Evolutionary conservation across 2,888 invertebrate species (phyloP).

Genomic region (Tipula lateralis): DNA sequence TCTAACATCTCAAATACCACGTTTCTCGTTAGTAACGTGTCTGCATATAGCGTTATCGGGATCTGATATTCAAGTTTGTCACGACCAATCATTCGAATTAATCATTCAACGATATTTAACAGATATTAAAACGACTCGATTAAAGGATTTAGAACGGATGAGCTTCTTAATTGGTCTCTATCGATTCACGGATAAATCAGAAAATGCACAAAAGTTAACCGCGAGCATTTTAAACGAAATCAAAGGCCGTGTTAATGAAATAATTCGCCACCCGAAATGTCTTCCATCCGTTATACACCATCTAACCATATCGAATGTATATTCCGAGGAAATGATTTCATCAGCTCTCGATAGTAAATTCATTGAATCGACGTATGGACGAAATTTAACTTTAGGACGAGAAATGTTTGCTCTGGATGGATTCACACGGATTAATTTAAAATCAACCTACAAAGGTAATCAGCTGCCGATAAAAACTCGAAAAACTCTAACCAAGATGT

Average conservation of each 20-base stretch:
- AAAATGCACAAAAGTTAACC: slow-evolving; percentile 50
- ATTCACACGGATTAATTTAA: slow-evolving; percentile 47
- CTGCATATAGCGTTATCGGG: slow-evolving; percentile 63
- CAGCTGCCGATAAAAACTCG: slow-evolving; percentile 51
- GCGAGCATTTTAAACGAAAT: slow-evolving; percentile 51
- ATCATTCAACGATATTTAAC: slow-evolving; percentile 54
- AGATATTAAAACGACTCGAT: slow-evolving; percentile 51
- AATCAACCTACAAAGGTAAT: slow-evolving; percentile 51
- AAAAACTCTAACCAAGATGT: slow-evolving; percentile 55
- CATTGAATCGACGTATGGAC: slow-evolving; percentile 54
- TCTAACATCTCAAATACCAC: slow-evolving; percentile 54
- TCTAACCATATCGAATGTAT: slow-evolving; percentile 54
- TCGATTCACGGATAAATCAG: slow-evolving; percentile 54
- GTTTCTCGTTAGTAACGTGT: slow-evolving; percentile 58
- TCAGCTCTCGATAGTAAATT: slow-evolving; percentile 56
- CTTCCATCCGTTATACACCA: slow-evolving; percentile 59
- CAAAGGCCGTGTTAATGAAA: slow-evolving; percentile 55
- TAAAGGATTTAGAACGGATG: slow-evolving; percentile 74
- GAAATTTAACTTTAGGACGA: slow-evolving; percentile 50
- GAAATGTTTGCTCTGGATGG: slow-evolving; percentile 62
- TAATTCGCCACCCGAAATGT: slow-evolving; percentile 55
- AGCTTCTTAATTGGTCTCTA: slow-evolving; percentile 59
- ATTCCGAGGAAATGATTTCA: slow-evolving; percentile 57
- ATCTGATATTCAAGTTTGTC: slow-evolving; percentile 52
- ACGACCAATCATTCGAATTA: slow-evolving; percentile 49